These are phyloP conservation scores for Phalangium opilio DNA, from an alignment of 2,888 invertebrate species.

Conservation along the genomic window DNA sequence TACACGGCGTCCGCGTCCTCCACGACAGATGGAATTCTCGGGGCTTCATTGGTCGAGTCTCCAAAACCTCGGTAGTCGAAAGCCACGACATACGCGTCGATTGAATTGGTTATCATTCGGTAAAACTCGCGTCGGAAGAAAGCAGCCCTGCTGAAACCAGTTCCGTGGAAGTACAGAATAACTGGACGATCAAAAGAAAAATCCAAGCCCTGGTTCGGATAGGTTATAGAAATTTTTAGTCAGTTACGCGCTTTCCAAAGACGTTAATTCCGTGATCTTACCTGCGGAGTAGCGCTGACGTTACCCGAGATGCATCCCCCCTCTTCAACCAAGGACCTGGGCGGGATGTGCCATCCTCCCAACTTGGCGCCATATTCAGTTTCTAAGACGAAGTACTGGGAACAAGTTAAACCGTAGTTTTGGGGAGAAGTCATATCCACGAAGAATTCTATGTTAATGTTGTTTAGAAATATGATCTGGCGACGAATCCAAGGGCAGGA, in stretches of 20 bases:
- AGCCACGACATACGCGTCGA: slow-evolving; percentile 7
- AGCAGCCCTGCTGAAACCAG: slow-evolving; percentile 2
- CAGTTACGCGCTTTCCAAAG: no score
- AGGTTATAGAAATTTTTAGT: no score
- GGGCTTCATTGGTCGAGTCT: slow-evolving; percentile 7
- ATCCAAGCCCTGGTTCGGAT: no score
- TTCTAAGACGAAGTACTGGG: slow-evolving; percentile 50
- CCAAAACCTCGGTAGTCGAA: slow-evolving; percentile 13
- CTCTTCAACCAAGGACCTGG: slow-evolving; percentile 34
- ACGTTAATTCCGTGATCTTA: no score
- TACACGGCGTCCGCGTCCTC: slow-evolving; percentile 9
- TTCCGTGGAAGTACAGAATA: slow-evolving; percentile 7
- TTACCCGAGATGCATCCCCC: no score
- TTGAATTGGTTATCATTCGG: neutral
- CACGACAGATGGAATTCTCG: slow-evolving; percentile 4
- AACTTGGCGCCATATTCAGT: slow-evolving; percentile 39
- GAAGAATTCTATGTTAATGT: no score
- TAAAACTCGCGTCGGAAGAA: neutral
- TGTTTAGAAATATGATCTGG: no score
- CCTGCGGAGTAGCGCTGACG: no score
- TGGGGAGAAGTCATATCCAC: slow-evolving; percentile 38
- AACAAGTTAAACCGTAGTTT: slow-evolving; percentile 41
- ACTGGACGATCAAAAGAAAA: neutral
- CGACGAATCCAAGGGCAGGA: no score
- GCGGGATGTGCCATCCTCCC: slow-evolving; percentile 59